phyloP scores from a whole-genome alignment of 2,113 vertebrate genomes.

The Balaeniceps rex region DNA sequence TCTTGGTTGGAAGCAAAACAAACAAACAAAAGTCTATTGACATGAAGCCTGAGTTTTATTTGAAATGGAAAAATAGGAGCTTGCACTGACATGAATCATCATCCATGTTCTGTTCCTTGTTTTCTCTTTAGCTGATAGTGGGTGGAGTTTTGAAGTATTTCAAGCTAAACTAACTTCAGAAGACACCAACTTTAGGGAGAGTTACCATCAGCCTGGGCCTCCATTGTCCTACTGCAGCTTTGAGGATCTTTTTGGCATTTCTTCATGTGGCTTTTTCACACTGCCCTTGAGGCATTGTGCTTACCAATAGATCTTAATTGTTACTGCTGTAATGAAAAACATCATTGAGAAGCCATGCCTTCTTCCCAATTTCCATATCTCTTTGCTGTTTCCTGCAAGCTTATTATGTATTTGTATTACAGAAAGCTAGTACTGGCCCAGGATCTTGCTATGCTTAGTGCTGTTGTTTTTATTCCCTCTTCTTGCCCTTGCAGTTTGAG shows the following conservation, averaged over 20 bases:
- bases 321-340: constrained; percentile 36
- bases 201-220: background rate
- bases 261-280: constrained; percentile 16
- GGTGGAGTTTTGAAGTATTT: constrained; percentile 25
- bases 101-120: constrained; percentile 13
- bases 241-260: background rate
- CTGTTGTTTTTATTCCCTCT: background rate
- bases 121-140: constrained; percentile 14
- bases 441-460: background rate
- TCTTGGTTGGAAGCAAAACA: constrained; percentile 11
- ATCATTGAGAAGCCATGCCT: background rate
- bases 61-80: constrained; percentile 27
- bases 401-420: background rate
- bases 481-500: background rate
- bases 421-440: background rate
- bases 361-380: background rate
- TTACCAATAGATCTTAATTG: background rate
- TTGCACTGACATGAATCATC: constrained; percentile 13
- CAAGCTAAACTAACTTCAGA: constrained; percentile 17
- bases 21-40: background rate
- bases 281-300: background rate
- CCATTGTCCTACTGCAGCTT: constrained; percentile 13
- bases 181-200: background rate
- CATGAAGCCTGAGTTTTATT: background rate
- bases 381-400: background rate